phyloP scores from a whole-genome alignment of 2,113 vertebrate genomes.

The Eira barbara region DNA sequence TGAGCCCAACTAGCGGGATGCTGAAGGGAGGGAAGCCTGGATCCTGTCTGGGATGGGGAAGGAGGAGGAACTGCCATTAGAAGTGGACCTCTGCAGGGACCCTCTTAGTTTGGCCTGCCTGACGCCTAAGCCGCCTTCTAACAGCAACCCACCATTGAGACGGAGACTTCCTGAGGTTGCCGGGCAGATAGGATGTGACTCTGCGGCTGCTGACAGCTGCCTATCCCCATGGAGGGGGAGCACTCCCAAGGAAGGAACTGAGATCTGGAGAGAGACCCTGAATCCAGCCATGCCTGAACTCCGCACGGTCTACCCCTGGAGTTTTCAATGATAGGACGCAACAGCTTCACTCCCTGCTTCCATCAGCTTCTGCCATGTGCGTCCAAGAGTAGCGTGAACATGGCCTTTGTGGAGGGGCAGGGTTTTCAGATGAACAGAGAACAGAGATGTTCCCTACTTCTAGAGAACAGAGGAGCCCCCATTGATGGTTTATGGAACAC shows the following conservation, averaged over 20 bases:
- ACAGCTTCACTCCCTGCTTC: too few species aligned
- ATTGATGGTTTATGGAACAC: rapidly evolving
- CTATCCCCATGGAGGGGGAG: not conserved
- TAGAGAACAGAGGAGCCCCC: not conserved
- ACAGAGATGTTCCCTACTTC: too few species aligned
- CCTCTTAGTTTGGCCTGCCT: not conserved
- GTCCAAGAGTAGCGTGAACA: not conserved
- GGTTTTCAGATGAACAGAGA: not conserved
- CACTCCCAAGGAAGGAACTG: not conserved
- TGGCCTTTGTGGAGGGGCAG: not conserved
- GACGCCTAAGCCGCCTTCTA: not conserved
- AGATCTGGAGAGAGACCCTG: not conserved
- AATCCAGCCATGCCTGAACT: not conserved
- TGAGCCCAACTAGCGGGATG: not conserved
- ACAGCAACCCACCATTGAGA: not conserved
- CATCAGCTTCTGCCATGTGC: not conserved
- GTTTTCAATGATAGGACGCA: not conserved
- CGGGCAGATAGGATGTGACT: too few species aligned
- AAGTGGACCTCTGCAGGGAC: not conserved
- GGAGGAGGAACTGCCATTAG: too few species aligned
- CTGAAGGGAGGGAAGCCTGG: not conserved
- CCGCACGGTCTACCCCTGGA: rapidly evolving
- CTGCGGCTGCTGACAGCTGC: not conserved
- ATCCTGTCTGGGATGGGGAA: not conserved
- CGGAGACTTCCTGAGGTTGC: not conserved